These are phyloP conservation scores for Stratiomys singularior DNA, from an alignment of 2,888 invertebrate species.

Conservation along the genomic window DNA sequence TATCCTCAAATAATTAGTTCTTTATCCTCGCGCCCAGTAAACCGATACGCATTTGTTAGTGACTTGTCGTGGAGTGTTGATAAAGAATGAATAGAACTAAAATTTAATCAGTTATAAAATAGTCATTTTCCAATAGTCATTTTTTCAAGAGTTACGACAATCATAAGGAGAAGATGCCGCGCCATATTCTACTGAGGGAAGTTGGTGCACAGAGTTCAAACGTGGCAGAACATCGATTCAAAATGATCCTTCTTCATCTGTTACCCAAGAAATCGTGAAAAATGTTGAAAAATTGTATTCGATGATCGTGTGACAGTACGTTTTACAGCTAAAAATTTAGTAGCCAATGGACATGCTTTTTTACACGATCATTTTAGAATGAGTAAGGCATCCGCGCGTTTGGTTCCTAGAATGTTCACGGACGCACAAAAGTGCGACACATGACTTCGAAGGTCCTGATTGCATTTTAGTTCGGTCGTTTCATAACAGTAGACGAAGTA, in stretches of 20 bases:
- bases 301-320: neutral
- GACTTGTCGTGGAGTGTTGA: neutral
- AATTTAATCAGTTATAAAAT: neutral
- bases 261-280: neutral
- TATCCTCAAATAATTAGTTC: too few species aligned
- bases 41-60: neutral
- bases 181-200: neutral
- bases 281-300: neutral
- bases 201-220: neutral
- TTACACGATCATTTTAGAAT: neutral
- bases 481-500: neutral
- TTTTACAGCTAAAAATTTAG: neutral
- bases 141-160: neutral
- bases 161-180: neutral
- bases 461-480: neutral
- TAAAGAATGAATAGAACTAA: neutral
- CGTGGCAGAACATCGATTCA: too few species aligned
- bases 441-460: neutral
- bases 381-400: neutral
- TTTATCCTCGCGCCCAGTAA: too few species aligned
- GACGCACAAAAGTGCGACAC: neutral
- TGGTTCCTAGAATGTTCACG: neutral
- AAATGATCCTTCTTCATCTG: too few species aligned
- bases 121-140: neutral
- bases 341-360: neutral